Percentiles rank a stretch among this genome's conserved stretches.
Conservation (phyloP, 2,888 invertebrate species). For the Drosophila helvetica region DNA sequence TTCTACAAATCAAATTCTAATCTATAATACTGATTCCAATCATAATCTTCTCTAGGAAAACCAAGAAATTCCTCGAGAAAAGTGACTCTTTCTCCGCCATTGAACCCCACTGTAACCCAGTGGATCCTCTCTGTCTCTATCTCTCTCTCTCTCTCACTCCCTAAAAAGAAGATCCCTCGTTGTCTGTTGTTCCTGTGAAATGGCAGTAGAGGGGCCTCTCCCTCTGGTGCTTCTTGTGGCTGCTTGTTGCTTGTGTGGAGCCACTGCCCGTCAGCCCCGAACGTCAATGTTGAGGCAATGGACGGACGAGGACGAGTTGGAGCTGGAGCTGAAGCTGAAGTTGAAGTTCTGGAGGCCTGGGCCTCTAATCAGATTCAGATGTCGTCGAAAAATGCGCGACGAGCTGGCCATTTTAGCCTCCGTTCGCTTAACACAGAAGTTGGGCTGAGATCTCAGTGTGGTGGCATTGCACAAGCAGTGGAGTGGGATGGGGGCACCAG, state of each 20-base stretch:
- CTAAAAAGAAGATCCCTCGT: conserved; percentile 26
- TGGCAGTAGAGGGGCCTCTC: conserved; percentile 27
- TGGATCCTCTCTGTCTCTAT: no score
- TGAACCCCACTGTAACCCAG: conserved; percentile 25
- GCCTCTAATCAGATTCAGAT: conserved; percentile 77
- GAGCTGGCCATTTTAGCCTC: conserved; percentile 74
- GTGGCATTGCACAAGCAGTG: conserved; percentile 16
- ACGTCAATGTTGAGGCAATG: conserved; percentile 40
- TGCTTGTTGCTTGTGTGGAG: conserved; percentile 37
- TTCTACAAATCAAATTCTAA: no score
- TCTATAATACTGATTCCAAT: no score
- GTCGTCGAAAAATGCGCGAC: conserved; percentile 80
- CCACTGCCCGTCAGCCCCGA: conserved; percentile 40
- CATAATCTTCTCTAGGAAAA: no score
- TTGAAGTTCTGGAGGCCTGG: conserved; percentile 27
- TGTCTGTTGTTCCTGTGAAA: conserved; percentile 46
- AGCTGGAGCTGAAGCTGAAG: conserved; percentile 1
- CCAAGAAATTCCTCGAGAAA: no score
- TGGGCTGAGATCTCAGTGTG: conserved; percentile 25
- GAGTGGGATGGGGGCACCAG: conserved; percentile 14
- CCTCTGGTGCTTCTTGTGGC: conserved; percentile 23
- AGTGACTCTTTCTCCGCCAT: no score
- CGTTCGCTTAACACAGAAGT: conserved; percentile 76
- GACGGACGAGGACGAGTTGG: conserved; percentile 41
- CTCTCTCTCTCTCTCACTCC: no score